These are phyloP conservation scores for Bradysia coprophila DNA, from an alignment of 1,140 invertebrate species.

Conservation along the genomic window DNA sequence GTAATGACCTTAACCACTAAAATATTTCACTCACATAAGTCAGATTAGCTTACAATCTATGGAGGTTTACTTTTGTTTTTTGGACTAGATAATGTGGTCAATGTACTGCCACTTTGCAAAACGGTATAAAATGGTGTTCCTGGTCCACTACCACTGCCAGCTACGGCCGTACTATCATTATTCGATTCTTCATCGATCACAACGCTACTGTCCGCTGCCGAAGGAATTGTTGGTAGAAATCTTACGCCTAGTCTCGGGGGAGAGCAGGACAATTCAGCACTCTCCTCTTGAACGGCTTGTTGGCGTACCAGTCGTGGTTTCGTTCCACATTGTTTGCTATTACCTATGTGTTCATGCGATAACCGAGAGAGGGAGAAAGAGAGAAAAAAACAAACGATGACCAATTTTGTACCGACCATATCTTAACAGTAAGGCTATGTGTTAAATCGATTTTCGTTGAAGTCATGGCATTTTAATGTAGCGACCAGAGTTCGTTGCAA, in stretches of 20 bases:
- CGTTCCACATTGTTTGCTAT: constrained; percentile 11
- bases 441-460: no score
- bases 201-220: constrained; percentile 59
- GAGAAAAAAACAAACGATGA: no score
- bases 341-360: no score
- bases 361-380: no score
- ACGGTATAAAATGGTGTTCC: constrained; percentile 6
- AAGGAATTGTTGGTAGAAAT: constrained; percentile 60
- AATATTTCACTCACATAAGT: no score
- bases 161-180: constrained; percentile 7
- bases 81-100: constrained; percentile 4
- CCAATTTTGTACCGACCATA: no score
- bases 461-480: no score
- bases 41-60: no score
- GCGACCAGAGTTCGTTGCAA: no score
- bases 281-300: constrained; percentile 47
- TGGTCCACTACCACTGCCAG: constrained; percentile 1
- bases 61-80: constrained; percentile 1
- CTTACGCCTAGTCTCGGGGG: constrained; percentile 41
- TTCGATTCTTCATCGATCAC: constrained; percentile 42
- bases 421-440: no score
- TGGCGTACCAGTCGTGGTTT: constrained; percentile 58
- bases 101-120: constrained; percentile 1
- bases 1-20: no score
- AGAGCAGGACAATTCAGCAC: constrained; percentile 39